Percentiles rank a stretch among this genome's conserved stretches.
Conservation (phyloP, 1,140 invertebrate genomes). For the Cyphomyrmex costatus region DNA sequence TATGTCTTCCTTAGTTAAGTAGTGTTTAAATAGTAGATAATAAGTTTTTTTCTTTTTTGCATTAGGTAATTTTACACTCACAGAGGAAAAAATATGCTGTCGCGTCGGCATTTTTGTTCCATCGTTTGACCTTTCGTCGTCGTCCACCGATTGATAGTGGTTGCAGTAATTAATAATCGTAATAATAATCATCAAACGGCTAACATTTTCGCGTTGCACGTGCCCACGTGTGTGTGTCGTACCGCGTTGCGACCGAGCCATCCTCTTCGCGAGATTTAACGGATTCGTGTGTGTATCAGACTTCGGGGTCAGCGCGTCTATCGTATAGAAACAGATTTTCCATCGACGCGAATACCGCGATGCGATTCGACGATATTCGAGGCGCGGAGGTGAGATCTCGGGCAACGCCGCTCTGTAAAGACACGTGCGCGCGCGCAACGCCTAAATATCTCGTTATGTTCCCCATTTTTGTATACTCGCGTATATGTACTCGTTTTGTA, state of each 20-base stretch:
- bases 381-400: background rate
- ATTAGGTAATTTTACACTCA: conserved; percentile 86
- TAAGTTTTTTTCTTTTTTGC: conserved; percentile 77
- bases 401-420: background rate
- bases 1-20: conserved; percentile 86
- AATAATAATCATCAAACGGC: conserved; percentile 63
- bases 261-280: background rate
- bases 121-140: conserved; percentile 64
- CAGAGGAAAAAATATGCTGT: conserved; percentile 86
- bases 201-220: conserved; percentile 45
- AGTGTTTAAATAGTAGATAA: conserved; percentile 86
- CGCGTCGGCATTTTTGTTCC: conserved; percentile 69
- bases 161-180: conserved; percentile 57
- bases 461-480: conserved; percentile 58
- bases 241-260: background rate
- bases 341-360: background rate
- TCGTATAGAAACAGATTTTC: background rate
- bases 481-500: conserved; percentile 31
- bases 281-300: background rate
- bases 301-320: conserved; percentile 8
- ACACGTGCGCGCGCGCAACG: conserved; percentile 55
- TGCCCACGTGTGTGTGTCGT: background rate
- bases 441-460: conserved; percentile 56
- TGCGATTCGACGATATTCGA: background rate
- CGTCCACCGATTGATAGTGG: conserved; percentile 56